These are phyloP conservation scores for Lineus longissimus DNA, from an alignment of 1,140 invertebrate species.

Conservation along the genomic window DNA sequence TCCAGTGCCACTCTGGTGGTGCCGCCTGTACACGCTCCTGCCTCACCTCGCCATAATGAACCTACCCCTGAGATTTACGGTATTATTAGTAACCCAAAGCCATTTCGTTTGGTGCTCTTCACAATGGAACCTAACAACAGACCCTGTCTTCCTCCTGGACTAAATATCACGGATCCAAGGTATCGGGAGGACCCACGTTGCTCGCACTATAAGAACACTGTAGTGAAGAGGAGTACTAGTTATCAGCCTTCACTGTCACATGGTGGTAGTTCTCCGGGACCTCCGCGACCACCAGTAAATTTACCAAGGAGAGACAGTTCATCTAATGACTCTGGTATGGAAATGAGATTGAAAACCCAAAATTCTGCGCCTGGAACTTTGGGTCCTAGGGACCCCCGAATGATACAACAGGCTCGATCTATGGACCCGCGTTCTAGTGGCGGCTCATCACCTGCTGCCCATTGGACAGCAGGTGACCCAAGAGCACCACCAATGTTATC, in stretches of 20 bases:
- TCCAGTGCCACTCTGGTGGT: neutral
- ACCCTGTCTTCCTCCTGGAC: constrained; percentile 19
- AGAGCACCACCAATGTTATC: neutral
- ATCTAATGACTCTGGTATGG: constrained; percentile 1
- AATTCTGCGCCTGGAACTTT: constrained; percentile 7
- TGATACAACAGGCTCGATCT: constrained; percentile 22
- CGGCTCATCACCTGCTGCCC: constrained; percentile 9
- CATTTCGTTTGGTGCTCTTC: neutral
- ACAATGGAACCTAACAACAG: neutral
- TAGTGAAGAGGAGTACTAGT: neutral
- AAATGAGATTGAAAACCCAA: constrained; percentile 12
- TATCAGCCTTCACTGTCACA: neutral
- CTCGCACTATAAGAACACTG: constrained; percentile 22
- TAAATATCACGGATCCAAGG: constrained; percentile 30
- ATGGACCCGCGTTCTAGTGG: constrained; percentile 8
- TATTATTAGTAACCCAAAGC: neutral
- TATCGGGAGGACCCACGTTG: constrained; percentile 38
- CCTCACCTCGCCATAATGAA: neutral
- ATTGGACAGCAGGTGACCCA: constrained; percentile 5
- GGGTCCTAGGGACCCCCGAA: constrained; percentile 18
- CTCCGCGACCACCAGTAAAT: constrained; percentile 9
- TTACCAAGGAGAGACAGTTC: constrained; percentile 9
- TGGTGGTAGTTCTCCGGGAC: neutral
- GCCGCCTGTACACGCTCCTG: neutral
- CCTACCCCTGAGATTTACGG: neutral